phyloP scores from a whole-genome alignment of 2,888 invertebrate genomes.

The Drosophila basisetae region DNA sequence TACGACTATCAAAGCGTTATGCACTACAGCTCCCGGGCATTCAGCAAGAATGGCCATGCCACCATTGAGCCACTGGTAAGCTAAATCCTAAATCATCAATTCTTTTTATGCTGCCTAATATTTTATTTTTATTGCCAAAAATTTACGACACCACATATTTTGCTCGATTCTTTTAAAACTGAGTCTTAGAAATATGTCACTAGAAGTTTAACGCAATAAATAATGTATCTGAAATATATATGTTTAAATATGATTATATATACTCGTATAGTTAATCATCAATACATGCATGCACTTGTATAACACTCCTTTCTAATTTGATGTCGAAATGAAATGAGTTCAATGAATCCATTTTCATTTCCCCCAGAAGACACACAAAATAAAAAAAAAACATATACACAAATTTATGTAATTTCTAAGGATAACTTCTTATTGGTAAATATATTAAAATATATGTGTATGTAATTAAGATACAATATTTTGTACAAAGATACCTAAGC shows the following conservation, averaged over 20 bases:
- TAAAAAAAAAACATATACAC: not conserved
- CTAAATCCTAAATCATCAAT: not conserved
- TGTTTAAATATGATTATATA: not conserved
- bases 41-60: conserved; percentile 88
- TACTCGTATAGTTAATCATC: not conserved
- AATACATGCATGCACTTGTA: not conserved
- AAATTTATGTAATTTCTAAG: not conserved
- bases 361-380: not conserved
- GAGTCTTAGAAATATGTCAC: not conserved
- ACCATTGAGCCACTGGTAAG: conserved; percentile 88
- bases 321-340: not conserved
- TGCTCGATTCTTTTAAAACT: not conserved
- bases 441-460: not conserved
- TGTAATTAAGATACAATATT: not conserved
- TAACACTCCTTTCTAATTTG: not conserved
- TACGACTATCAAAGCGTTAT: conserved; percentile 91
- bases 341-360: not conserved
- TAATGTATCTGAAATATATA: not conserved
- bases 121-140: not conserved
- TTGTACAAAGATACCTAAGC: not conserved
- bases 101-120: not conserved
- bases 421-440: not conserved
- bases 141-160: not conserved
- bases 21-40: conserved; percentile 90
- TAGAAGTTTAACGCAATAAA: not conserved